Conservation (phyloP, 1,140 invertebrate species). For the Helicoverpa zea region DNA sequence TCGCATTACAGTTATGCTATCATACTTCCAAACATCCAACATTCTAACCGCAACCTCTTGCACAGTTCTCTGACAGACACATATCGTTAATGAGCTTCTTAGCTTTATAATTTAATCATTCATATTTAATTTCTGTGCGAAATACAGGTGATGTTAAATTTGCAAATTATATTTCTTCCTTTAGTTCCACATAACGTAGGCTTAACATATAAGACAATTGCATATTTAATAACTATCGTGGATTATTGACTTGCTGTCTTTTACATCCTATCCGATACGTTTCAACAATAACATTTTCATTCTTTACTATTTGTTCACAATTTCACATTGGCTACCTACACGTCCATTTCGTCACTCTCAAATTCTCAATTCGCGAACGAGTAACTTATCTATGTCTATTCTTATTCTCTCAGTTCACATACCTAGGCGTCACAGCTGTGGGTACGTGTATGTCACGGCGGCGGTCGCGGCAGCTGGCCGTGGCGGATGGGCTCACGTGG, state of each 20-base stretch:
- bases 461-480: constrained; percentile 47
- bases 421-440: constrained; percentile 56
- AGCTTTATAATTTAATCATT: constrained; percentile 20
- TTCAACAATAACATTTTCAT: constrained; percentile 80
- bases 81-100: not conserved
- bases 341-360: constrained; percentile 59
- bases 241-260: constrained; percentile 67
- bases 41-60: constrained; percentile 21
- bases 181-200: constrained; percentile 50
- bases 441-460: constrained; percentile 54
- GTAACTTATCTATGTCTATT: constrained; percentile 61
- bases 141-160: constrained; percentile 14
- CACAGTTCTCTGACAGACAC: constrained; percentile 19
- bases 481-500: constrained; percentile 67
- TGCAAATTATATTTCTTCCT: constrained; percentile 62
- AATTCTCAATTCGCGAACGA: constrained; percentile 56
- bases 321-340: constrained; percentile 79
- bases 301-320: constrained; percentile 72
- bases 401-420: constrained; percentile 61
- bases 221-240: constrained; percentile 54
- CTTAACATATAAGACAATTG: constrained; percentile 53
- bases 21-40: constrained; percentile 40
- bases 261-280: constrained; percentile 68
- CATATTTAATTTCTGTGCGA: not conserved
- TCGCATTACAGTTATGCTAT: constrained; percentile 42